phyloP scores from a whole-genome alignment of 2,113 vertebrate species.

The Calyptommatus sinebrachiatus region DNA sequence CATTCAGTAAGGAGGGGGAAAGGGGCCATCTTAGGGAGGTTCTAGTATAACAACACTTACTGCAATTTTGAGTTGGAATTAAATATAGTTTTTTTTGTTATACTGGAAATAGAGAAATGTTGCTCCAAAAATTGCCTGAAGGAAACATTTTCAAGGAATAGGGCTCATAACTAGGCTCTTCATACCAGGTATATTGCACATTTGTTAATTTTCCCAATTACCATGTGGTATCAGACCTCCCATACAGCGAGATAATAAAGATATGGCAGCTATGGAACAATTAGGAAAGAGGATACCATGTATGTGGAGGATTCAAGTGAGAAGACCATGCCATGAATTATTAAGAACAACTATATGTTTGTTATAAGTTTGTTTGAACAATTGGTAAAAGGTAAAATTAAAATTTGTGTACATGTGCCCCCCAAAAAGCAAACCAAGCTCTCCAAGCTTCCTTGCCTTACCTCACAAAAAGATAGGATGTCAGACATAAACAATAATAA shows the following conservation, averaged over 20 bases:
- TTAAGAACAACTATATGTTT: no score
- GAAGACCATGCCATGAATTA: no score
- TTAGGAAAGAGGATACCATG: neutral
- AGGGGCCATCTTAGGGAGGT: constrained; percentile 46
- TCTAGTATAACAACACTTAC: constrained; percentile 42
- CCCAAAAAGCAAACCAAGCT: neutral
- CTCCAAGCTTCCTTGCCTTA: neutral
- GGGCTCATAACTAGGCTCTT: neutral
- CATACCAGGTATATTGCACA: neutral
- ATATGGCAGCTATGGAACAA: neutral
- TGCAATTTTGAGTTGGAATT: constrained; percentile 27
- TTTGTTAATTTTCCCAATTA: neutral
- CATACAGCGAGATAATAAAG: neutral
- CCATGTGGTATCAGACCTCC: neutral
- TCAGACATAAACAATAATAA: no score
- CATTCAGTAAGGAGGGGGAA: neutral
- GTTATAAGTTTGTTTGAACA: no score
- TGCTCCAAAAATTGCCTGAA: neutral
- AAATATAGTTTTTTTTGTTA: neutral
- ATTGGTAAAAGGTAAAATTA: neutral
- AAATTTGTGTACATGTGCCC: neutral
- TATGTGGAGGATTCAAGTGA: neutral
- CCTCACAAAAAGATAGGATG: neutral
- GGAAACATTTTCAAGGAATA: neutral
- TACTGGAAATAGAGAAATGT: rapidly evolving